Base-by-base conservation (phyloP, 2,113 vertebrate genomes). In the Sisor rabdophorus region DNA sequence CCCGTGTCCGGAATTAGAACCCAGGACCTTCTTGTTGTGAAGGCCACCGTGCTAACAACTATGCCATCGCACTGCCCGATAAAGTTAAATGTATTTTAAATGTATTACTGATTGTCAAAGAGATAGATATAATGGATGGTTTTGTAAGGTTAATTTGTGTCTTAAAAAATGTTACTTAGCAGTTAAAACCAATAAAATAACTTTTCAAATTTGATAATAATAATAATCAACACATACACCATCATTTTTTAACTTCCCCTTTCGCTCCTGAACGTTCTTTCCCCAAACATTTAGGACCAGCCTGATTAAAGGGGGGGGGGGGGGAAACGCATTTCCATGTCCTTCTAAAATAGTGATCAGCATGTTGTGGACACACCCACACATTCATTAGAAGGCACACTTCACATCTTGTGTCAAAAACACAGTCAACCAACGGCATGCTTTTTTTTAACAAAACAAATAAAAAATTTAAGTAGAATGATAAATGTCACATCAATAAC, bases 251-350 rank as follows among this genome's bases (percentile, higher is more conserved):
- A 44, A 84, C 76, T 52, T 79, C 64, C 80, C 69, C 56, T 60
- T 64, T 58, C 60, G 75, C 36, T 72, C 53, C 59, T 28, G 28
- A 68, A 72, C 63, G 58, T 22, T 77, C 19, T 71, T 72, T 77
- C 71, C 71, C 24, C 83, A 71, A 75, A 76, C 76, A 84, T 85
- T 91, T 93, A 91, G 95, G 94, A 89, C 96, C 97, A 84, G 97
- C 97, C 95, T 86, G 91, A 90, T 92, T 87, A 92, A 82, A 89
- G 93, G 91, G 32, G 84, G 91, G 88, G 84, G 93, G 91, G 32
- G 84, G 91, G 88, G 84, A 2, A 30, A 83, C 85, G 88, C 80
- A 59, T 53, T 82, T 73, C 77, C 17, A 61, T 76, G 60, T 75
- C 79, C 82, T 56, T 74, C 72, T 81, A 77, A 91, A 92, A 89